Evolutionary conservation across 2,797 vertebrate genomes (phyloP).

Genomic region (Microctenopoma steveboyesi): DNA sequence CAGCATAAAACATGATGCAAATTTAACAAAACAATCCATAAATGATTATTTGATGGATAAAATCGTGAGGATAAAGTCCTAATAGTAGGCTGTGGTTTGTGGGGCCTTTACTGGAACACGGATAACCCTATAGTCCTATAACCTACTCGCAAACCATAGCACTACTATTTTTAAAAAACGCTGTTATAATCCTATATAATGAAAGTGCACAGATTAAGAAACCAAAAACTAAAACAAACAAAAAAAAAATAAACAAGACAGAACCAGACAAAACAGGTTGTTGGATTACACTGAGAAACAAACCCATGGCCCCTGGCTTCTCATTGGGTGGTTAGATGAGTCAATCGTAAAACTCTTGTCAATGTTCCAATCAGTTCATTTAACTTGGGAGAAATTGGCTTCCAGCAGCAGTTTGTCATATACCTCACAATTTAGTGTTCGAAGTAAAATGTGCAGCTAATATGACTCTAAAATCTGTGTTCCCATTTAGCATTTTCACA

Average conservation of each 20-base stretch:
- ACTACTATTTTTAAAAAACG: conserved; percentile 85
- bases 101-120: conserved; percentile 55
- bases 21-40: conserved; percentile 76
- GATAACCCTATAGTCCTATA: conserved; percentile 58
- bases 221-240: conserved; percentile 61
- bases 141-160: conserved; percentile 83
- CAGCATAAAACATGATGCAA: conserved; percentile 85
- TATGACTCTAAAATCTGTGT: conserved; percentile 38
- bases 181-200: conserved; percentile 88
- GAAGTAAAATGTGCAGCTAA: conserved; percentile 16
- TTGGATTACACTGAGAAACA: conserved; percentile 66
- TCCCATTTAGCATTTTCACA: conserved; percentile 17
- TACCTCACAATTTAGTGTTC: conserved; percentile 38
- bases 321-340: conserved; percentile 56
- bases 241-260: conserved; percentile 53
- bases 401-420: conserved; percentile 81
- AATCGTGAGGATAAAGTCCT: conserved; percentile 68
- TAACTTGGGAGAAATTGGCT: conserved; percentile 86
- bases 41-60: conserved; percentile 74
- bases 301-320: conserved; percentile 58
- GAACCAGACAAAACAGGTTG: conserved; percentile 62
- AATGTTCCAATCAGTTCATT: conserved; percentile 57
- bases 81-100: conserved; percentile 73
- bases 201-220: conserved; percentile 94
- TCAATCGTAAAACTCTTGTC: conserved; percentile 42